Evolutionary conservation across 2,113 vertebrate species (phyloP).

Genomic region (Takifugu flavidus): DNA sequence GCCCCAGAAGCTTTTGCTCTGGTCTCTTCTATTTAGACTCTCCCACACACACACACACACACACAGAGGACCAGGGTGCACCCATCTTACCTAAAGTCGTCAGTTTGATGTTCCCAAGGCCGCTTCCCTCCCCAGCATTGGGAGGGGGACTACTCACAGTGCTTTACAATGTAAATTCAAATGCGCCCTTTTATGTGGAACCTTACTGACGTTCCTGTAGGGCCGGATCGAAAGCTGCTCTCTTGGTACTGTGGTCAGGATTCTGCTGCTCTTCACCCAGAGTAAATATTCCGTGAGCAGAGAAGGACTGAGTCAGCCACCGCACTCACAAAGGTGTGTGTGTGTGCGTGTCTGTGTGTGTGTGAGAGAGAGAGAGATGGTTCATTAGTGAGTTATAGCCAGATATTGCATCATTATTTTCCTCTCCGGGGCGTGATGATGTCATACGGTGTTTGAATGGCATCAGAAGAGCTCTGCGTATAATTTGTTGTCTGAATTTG

Average conservation of each 20-base stretch:
- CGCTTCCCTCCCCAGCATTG: constrained; percentile 30
- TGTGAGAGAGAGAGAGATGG: background rate
- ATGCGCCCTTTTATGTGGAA: constrained; percentile 34
- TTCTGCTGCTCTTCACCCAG: constrained; percentile 49
- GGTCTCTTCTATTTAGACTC: constrained; percentile 6
- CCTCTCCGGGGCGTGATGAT: constrained; percentile 26
- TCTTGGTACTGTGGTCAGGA: constrained; percentile 41
- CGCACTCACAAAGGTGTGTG: constrained; percentile 16
- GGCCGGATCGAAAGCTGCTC: constrained; percentile 44
- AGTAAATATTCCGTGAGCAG: constrained; percentile 64
- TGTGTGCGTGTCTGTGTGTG: background rate
- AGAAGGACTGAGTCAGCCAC: constrained; percentile 38
- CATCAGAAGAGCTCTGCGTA: constrained; percentile 21
- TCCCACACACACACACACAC: background rate
- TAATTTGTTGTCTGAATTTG: no score
- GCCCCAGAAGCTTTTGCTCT: constrained; percentile 32
- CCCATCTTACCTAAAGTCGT: constrained; percentile 33
- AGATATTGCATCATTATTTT: constrained; percentile 45
- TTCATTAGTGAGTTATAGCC: constrained; percentile 40
- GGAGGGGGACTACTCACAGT: constrained; percentile 10
- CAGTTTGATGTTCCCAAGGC: constrained; percentile 36
- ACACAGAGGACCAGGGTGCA: no score
- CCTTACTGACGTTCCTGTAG: constrained; percentile 32
- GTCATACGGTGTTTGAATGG: constrained; percentile 18
- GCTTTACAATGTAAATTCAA: constrained; percentile 53